Percentiles rank a stretch among this genome's conserved stretches.
Evolutionary conservation across 2,888 invertebrate genomes (phyloP).

Genomic region (Dyspetes luteomarginatus): DNA sequence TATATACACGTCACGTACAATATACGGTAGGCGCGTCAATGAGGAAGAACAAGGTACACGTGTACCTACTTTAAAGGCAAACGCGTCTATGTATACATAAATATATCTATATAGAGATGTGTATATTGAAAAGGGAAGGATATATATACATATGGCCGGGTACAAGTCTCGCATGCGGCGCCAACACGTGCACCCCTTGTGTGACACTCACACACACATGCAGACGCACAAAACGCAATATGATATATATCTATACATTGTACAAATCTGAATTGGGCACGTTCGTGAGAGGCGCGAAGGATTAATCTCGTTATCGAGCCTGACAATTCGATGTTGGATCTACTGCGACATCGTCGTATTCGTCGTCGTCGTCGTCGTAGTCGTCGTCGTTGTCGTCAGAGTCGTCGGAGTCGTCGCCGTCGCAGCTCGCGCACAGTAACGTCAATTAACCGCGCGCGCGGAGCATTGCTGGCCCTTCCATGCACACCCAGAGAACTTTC

Average conservation of each 20-base stretch:
- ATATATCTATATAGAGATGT: background rate
- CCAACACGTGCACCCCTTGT: constrained; percentile 32
- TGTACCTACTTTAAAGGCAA: constrained; percentile 43
- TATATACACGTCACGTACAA: constrained; percentile 25
- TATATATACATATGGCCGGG: background rate
- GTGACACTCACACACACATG: constrained; percentile 18
- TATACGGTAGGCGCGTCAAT: background rate
- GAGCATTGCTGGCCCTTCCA: constrained; percentile 42
- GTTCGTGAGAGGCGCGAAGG: constrained; percentile 64
- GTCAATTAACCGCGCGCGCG: constrained; percentile 59
- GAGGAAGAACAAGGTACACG: constrained; percentile 45
- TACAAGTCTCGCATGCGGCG: constrained; percentile 59
- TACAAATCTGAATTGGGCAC: constrained; percentile 71
- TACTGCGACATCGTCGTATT: constrained; percentile 45
- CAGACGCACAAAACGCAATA: constrained; percentile 3
- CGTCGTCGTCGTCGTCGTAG: constrained; percentile 48
- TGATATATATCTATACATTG: constrained; percentile 44
- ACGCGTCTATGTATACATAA: constrained; percentile 12
- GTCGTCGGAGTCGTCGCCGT: constrained; percentile 33
- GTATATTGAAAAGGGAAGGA: constrained; percentile 8
- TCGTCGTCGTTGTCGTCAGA: constrained; percentile 20
- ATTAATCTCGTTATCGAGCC: constrained; percentile 68
- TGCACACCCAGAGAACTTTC: background rate
- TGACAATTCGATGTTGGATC: constrained; percentile 61
- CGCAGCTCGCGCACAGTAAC: constrained; percentile 44